A percentile compares a stretch with the other conserved stretches of the same genome.
Conservation (phyloP, 53 echinoderm and acorn worm genomes). For the Paracentrotus lividus region DNA sequence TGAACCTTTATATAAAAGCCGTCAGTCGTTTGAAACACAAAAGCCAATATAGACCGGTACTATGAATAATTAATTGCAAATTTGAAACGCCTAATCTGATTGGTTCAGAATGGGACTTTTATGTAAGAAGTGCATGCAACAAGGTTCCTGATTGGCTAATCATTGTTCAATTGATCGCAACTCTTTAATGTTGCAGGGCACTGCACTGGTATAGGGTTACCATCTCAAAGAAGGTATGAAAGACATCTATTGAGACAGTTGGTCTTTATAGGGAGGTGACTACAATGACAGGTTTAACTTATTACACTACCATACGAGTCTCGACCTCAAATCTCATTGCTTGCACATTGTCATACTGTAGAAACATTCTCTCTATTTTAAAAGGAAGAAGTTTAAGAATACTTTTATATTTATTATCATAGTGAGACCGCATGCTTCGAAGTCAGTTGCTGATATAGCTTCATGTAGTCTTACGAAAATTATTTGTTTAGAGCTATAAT, state of each 20-base stretch:
- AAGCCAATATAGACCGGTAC: no score
- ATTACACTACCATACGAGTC: background rate
- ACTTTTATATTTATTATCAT: slow-evolving; percentile 8
- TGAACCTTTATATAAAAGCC: no score
- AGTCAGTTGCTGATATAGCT: background rate
- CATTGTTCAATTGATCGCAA: no score
- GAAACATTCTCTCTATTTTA: background rate
- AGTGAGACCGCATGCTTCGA: slow-evolving; percentile 14
- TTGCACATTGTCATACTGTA: background rate
- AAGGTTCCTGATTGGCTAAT: no score
- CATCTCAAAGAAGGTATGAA: background rate
- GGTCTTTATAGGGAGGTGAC: background rate
- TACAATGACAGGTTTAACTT: background rate
- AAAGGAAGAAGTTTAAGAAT: background rate
- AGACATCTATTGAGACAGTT: background rate
- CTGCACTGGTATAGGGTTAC: no score
- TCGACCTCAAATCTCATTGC: background rate
- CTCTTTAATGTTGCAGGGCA: no score
- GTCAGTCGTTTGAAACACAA: no score
- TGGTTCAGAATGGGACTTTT: no score
- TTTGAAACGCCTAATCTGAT: no score
- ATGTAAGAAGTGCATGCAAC: no score
- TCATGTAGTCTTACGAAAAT: background rate
- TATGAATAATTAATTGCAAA: no score
- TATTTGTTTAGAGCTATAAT: no score